Percentiles rank a stretch among this genome's conserved stretches.
These are phyloP conservation scores for Benitochromis conjunctus DNA, from an alignment of 2,113 vertebrate species.

Conservation along the genomic window DNA sequence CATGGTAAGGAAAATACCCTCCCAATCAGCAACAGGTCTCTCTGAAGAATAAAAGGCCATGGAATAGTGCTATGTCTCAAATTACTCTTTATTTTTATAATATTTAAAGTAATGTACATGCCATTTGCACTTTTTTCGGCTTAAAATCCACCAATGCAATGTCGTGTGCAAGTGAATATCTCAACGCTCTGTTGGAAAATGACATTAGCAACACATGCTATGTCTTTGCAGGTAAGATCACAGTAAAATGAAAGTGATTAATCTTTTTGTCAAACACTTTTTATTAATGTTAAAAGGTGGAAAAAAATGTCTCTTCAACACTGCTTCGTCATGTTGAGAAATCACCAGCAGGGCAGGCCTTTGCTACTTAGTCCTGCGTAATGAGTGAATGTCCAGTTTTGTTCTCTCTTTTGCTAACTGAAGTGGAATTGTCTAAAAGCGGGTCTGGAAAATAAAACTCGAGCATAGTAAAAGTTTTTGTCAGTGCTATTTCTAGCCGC, in stretches of 20 bases:
- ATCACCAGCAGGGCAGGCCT: neutral
- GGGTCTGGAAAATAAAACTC: neutral
- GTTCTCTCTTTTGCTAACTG: neutral
- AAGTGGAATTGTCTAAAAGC: neutral
- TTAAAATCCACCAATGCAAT: neutral
- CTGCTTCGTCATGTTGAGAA: fast-evolving
- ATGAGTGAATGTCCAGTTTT: neutral
- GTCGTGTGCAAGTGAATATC: neutral
- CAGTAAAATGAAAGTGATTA: neutral
- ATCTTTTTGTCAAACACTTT: neutral
- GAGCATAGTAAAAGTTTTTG: neutral
- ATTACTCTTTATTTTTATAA: neutral
- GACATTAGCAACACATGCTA: neutral
- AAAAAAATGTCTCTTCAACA: neutral
- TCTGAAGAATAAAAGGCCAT: neutral
- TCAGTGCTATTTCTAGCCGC: slow-evolving; percentile 14
- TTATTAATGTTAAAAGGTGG: neutral
- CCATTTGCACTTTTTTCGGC: neutral
- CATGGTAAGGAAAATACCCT: neutral
- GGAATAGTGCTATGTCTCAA: neutral
- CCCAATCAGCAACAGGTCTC: neutral
- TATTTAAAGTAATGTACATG: neutral
- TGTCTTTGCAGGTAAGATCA: neutral
- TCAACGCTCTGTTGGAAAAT: neutral
- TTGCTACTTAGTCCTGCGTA: neutral